Percentiles rank a stretch among this genome's conserved stretches.
Evolutionary conservation across 2,113 vertebrate species (phyloP).

Genomic region (Hydropotes inermis): DNA sequence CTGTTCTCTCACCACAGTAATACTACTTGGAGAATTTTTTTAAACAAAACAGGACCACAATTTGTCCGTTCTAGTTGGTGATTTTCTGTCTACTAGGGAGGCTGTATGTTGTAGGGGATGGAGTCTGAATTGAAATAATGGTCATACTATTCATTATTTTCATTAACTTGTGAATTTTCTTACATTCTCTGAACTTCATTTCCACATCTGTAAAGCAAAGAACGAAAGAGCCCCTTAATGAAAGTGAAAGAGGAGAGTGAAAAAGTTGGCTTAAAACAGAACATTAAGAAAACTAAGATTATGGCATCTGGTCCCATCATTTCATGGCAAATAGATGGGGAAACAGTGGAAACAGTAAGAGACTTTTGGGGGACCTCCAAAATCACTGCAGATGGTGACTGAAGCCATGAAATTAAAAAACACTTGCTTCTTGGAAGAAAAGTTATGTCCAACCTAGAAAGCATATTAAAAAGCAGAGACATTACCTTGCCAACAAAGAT

Average conservation of each 20-base stretch:
- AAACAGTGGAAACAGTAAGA: neutral
- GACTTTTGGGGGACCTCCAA: neutral
- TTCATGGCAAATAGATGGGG: neutral
- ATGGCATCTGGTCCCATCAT: neutral
- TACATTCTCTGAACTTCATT: neutral
- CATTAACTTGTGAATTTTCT: neutral
- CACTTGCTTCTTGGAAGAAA: neutral
- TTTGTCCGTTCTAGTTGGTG: neutral
- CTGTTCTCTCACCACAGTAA: neutral
- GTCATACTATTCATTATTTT: neutral
- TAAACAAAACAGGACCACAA: neutral
- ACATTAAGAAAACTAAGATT: neutral
- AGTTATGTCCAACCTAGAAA: neutral
- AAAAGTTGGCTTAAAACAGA: neutral
- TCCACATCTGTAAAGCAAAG: neutral
- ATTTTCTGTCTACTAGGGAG: neutral
- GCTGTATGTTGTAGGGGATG: neutral
- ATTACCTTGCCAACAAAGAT: neutral
- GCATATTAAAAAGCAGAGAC: neutral
- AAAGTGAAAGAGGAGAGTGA: neutral
- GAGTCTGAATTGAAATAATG: neutral
- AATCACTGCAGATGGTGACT: neutral
- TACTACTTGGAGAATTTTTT: neutral
- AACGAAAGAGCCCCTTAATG: neutral
- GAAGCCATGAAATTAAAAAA: neutral